These are phyloP conservation scores for Maconellicoccus hirsutus DNA, from an alignment of 1,140 invertebrate genomes.

Conservation along the genomic window DNA sequence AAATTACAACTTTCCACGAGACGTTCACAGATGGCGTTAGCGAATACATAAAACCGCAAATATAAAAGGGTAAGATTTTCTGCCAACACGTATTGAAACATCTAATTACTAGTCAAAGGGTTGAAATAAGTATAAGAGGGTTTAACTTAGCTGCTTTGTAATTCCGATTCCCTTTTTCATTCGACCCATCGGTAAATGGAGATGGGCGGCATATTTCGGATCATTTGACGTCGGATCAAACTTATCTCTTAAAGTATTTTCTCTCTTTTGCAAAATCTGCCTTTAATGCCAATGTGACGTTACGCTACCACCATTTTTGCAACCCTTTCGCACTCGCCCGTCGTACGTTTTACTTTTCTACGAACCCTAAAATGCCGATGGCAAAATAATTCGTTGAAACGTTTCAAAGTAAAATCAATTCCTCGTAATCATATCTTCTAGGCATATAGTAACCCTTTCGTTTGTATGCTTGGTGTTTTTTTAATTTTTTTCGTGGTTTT, in stretches of 20 bases:
- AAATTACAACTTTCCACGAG: background rate
- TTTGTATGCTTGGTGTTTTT: background rate
- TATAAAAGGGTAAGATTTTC: background rate
- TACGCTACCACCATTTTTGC: background rate
- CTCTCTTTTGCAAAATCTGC: slow-evolving; percentile 17
- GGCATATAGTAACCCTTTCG: slow-evolving; percentile 16
- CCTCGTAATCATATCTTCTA: slow-evolving; percentile 17
- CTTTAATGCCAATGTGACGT: background rate
- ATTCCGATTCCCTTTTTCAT: slow-evolving; percentile 19
- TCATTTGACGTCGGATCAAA: slow-evolving; percentile 22
- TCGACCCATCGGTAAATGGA: background rate
- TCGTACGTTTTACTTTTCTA: background rate
- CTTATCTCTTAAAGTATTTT: slow-evolving; percentile 20
- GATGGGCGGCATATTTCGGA: slow-evolving; percentile 5
- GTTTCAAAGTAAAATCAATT: slow-evolving; percentile 22
- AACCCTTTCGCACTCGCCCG: background rate
- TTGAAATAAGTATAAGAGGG: slow-evolving; percentile 21
- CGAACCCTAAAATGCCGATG: slow-evolving; percentile 17
- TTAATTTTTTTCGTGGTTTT: background rate
- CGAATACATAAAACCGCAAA: background rate
- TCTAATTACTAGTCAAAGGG: slow-evolving; percentile 21
- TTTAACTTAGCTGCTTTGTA: slow-evolving; percentile 12
- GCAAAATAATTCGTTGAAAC: slow-evolving; percentile 21
- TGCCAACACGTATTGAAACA: slow-evolving; percentile 15
- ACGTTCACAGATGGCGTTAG: background rate